These are phyloP conservation scores for Syngnathus rostellatus DNA, from an alignment of 2,797 vertebrate genomes.

Conservation along the genomic window DNA sequence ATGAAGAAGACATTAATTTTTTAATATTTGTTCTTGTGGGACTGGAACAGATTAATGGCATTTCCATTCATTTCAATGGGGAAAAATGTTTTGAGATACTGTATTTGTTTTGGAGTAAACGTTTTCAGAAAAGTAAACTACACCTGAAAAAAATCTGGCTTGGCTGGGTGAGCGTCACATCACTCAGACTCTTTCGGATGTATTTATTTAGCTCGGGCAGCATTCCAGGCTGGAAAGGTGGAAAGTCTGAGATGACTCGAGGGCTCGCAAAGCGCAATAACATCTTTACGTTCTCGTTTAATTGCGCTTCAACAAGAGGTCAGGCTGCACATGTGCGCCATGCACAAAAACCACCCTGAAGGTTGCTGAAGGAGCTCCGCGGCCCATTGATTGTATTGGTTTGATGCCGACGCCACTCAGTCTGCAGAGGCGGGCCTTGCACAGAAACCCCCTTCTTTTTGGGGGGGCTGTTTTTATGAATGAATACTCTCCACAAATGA, in stretches of 20 bases:
- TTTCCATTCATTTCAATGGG: no score
- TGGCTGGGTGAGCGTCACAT: background rate
- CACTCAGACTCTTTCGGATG: background rate
- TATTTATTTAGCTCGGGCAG: background rate
- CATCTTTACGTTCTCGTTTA: constrained; percentile 24
- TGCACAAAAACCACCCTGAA: constrained; percentile 12
- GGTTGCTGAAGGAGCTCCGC: constrained; percentile 62
- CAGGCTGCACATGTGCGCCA: constrained; percentile 9
- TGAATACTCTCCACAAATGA: constrained; percentile 63
- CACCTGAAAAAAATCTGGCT: background rate
- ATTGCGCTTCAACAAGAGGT: constrained; percentile 10
- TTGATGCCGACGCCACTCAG: constrained; percentile 72
- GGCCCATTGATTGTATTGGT: constrained; percentile 59
- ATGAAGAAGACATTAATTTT: no score
- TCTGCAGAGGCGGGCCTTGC: constrained; percentile 69
- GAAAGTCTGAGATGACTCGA: constrained; percentile 21
- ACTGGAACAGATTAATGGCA: no score
- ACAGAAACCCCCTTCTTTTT: constrained; percentile 54
- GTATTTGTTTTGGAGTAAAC: no score
- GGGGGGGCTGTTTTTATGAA: constrained; percentile 63
- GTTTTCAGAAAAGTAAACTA: background rate
- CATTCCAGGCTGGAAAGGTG: constrained; percentile 18
- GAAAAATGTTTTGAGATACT: no score
- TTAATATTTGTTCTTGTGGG: no score
- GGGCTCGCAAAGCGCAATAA: constrained; percentile 14